phyloP scores from a whole-genome alignment of 2,113 vertebrate genomes.

The Lipophrys pholis region DNA sequence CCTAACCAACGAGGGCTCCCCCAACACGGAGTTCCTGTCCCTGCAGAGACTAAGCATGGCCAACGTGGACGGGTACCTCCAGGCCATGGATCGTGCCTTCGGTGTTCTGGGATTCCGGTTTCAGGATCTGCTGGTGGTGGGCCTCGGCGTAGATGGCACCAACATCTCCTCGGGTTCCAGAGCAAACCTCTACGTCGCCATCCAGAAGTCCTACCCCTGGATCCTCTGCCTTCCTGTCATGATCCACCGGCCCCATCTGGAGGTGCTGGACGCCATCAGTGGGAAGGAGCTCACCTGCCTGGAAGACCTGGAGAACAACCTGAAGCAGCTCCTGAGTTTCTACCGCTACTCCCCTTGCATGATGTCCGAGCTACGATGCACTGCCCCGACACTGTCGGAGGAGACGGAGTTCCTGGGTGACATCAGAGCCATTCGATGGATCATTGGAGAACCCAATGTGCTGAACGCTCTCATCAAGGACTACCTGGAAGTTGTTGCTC shows the following conservation, averaged over 20 bases:
- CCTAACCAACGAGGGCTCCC: slow-evolving; percentile 88
- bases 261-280: slow-evolving; percentile 93
- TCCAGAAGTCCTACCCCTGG: slow-evolving; percentile 94
- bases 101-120: slow-evolving; percentile 88
- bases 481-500: slow-evolving; percentile 94
- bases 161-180: slow-evolving; percentile 90
- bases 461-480: slow-evolving; percentile 97
- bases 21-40: slow-evolving; percentile 92
- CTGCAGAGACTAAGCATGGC: slow-evolving; percentile 89
- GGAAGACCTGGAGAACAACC: slow-evolving; percentile 95
- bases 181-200: slow-evolving; percentile 90
- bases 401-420: slow-evolving; percentile 96
- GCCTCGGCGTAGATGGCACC: slow-evolving; percentile 91
- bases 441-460: slow-evolving; percentile 95
- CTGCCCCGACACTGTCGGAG: slow-evolving; percentile 91
- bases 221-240: slow-evolving; percentile 94
- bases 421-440: slow-evolving; percentile 93
- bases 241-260: slow-evolving; percentile 94
- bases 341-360: slow-evolving; percentile 95
- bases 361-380: slow-evolving; percentile 91
- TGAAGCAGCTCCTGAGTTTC: slow-evolving; percentile 96
- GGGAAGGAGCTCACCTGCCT: slow-evolving; percentile 95
- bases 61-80: slow-evolving; percentile 92
- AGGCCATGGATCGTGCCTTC: slow-evolving; percentile 92
- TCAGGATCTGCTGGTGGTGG: slow-evolving; percentile 91